Evolutionary conservation across 2,797 vertebrate genomes (phyloP).

Genomic region (Dicrostonyx torquatus): DNA sequence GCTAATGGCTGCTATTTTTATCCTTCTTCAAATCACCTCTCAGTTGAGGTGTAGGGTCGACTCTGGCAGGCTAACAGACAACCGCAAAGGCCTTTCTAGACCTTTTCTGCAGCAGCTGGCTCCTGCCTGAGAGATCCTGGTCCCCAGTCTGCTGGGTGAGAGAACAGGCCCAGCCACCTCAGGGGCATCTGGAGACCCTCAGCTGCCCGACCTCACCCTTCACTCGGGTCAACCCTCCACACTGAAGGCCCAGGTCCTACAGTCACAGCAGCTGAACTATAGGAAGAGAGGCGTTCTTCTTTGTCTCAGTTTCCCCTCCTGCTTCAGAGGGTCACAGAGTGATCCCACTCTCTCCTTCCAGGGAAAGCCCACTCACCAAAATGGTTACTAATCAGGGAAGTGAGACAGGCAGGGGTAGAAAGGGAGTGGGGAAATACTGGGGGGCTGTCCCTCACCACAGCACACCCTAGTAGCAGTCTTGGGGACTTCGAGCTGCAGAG

Average conservation of each 20-base stretch:
- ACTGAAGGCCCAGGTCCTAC: not conserved
- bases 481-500: not conserved
- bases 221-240: no score
- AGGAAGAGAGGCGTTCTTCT: not conserved
- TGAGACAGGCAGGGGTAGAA: not conserved
- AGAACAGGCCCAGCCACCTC: not conserved
- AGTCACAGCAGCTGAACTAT: not conserved
- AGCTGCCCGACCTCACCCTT: not conserved
- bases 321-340: not conserved
- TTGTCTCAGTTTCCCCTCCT: not conserved
- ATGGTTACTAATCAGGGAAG: not conserved
- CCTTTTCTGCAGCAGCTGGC: not conserved
- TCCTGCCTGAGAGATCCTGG: not conserved
- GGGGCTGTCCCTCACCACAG: not conserved
- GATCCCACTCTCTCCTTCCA: not conserved
- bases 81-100: not conserved
- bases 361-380: not conserved
- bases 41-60: not conserved
- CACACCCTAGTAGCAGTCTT: not conserved
- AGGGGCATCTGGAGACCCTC: not conserved
- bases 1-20: not conserved
- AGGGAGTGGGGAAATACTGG: not conserved
- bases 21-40: not conserved
- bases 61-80: not conserved
- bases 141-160: not conserved